Evolutionary conservation across 2,113 vertebrate species (phyloP), one percentile per base, ranked within the genome.

Genomic region (Regulus satrapa): DNA sequence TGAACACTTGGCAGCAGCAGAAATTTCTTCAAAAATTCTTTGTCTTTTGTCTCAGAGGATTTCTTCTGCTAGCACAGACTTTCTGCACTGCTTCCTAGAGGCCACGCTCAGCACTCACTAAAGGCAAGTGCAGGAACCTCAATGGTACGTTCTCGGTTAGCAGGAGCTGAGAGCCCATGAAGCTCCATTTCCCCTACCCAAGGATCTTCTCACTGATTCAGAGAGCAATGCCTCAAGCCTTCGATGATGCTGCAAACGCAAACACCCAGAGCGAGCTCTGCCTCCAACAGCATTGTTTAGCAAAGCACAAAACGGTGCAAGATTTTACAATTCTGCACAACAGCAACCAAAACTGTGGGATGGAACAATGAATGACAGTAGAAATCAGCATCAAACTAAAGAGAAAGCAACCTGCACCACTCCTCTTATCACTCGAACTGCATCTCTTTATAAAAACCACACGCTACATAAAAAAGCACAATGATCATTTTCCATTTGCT

Each of bases 241-340:
- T 10, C 1, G 5, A n/a, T 31, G 34, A 56, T 78, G 80, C 89
- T 85, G 88, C 67, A 26, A 38, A 38, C 40, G 76, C 67, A 80
- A 78, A 85, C 59, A 73, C 87, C 80, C 66, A 15, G 34, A 80
- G n/a, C 12, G 25, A 95, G 84, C 90, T 89, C 72, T 64, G 63
- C 66, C 40, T 31, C 38, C 41, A 88, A 77, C 54, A 91, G 81
- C 84, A 19, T 14, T n/a, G 45, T 68, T 85, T 86, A 90, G 79
- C 91, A 92, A 76, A 96, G 91, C 48, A 94, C 89, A 89, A 49
- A 74, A 95, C 90, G 94, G 96, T 96, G 94, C 95, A 97, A 81
- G 72, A 66, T 92, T 97, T 97, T 96, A 95, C 64, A 97, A 85
- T 91, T 49, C 96, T 94, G 91, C 88, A 96, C 74, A 96, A 85